phyloP scores from a whole-genome alignment of 2,888 invertebrate genomes.

The Athrips mouffetella region DNA sequence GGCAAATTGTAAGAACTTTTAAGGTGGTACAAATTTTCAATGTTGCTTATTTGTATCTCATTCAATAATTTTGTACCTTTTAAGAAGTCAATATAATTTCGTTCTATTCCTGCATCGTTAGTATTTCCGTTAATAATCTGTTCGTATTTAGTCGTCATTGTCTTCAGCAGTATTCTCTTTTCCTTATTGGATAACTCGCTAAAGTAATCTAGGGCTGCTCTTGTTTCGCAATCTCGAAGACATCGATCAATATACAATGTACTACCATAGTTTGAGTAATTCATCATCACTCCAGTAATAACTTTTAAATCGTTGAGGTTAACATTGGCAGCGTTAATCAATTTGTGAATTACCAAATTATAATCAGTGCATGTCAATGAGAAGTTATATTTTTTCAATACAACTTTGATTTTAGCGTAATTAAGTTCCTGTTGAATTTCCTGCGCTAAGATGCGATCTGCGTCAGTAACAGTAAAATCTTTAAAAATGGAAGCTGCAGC shows the following conservation, averaged over 20 bases:
- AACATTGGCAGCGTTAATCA: slow-evolving; percentile 46
- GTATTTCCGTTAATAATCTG: slow-evolving; percentile 48
- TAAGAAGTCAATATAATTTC: slow-evolving; percentile 68
- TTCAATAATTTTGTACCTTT: slow-evolving; percentile 55
- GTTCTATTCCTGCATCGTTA: slow-evolving; percentile 45
- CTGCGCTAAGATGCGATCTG: slow-evolving; percentile 51
- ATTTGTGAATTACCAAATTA: slow-evolving; percentile 57
- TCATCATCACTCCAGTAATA: slow-evolving; percentile 51
- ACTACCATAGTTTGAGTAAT: slow-evolving; percentile 51
- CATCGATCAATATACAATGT: slow-evolving; percentile 61
- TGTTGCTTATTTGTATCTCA: slow-evolving; percentile 42
- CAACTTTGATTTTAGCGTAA: slow-evolving; percentile 65
- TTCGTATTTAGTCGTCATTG: slow-evolving; percentile 59
- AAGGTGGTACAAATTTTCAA: slow-evolving; percentile 62
- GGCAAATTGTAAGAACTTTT: slow-evolving; percentile 58
- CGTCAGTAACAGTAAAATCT: slow-evolving; percentile 60
- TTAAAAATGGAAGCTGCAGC: slow-evolving; percentile 52
- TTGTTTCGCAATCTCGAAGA: slow-evolving; percentile 57
- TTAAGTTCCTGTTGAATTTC: slow-evolving; percentile 66
- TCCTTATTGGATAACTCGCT: slow-evolving; percentile 43
- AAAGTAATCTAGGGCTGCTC: slow-evolving; percentile 57
- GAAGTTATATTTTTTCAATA: slow-evolving; percentile 69
- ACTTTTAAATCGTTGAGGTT: slow-evolving; percentile 59
- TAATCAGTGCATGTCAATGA: slow-evolving; percentile 61
- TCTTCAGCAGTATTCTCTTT: slow-evolving; percentile 50